Percentiles rank a stretch among this genome's conserved stretches.
Conservation (phyloP, 2,113 vertebrate genomes). For the Periophthalmus modestus region DNA sequence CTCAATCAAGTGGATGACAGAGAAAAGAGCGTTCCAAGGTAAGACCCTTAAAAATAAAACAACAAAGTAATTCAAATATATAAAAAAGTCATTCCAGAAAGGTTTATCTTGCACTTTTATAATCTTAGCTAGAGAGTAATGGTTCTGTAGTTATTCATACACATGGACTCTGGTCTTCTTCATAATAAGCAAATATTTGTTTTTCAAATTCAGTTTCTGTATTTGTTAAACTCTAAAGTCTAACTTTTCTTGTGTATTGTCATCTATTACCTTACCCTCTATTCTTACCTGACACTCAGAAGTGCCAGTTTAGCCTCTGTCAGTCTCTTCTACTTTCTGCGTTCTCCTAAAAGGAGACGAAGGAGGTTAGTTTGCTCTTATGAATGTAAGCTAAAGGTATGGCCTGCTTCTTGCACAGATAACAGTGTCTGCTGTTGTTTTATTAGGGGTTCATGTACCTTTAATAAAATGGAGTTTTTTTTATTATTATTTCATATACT, state of each 20-base stretch:
- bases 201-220: neutral
- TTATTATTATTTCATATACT: neutral
- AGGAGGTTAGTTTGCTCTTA: slow-evolving; percentile 75
- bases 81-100: neutral
- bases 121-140: neutral
- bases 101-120: neutral
- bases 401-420: slow-evolving; percentile 40
- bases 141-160: neutral
- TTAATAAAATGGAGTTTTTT: neutral
- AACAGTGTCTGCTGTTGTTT: slow-evolving; percentile 32
- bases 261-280: slow-evolving; percentile 38
- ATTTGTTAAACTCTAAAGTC: slow-evolving; percentile 13
- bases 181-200: neutral
- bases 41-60: slow-evolving; percentile 45
- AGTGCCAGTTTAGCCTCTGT: slow-evolving; percentile 79
- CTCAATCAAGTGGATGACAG: slow-evolving; percentile 92
- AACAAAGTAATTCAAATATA: neutral
- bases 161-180: neutral
- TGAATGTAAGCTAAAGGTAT: slow-evolving; percentile 17
- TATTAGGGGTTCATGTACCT: slow-evolving; percentile 8
- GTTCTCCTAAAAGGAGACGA: slow-evolving; percentile 75
- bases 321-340: slow-evolving; percentile 76
- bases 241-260: slow-evolving; percentile 51
- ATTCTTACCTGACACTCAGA: slow-evolving; percentile 60
- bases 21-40: slow-evolving; percentile 92